A percentile compares a stretch with the other conserved stretches of the same genome.
Evolutionary conservation across 1,140 invertebrate species (phyloP).

Genomic region (Pseudomyrmex dendroicus): DNA sequence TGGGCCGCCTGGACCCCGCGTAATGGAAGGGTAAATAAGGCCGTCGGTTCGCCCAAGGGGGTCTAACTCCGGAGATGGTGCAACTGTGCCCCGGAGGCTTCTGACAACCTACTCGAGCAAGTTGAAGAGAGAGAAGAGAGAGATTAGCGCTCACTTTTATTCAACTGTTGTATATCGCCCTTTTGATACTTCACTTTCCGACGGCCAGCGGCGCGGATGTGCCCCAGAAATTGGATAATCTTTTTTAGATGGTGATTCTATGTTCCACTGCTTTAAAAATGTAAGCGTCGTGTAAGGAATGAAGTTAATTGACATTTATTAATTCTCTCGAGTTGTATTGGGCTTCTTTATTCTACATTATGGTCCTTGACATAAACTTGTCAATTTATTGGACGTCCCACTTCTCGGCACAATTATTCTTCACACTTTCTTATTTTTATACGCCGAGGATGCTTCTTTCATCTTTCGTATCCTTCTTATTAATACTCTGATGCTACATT

Average conservation of each 20-base stretch:
- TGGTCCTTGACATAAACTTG: background rate
- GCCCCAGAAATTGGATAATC: constrained; percentile 1
- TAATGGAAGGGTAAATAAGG: constrained; percentile 83
- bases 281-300: too few relatives aligned
- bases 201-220: constrained; percentile 56
- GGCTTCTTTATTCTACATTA: too few relatives aligned
- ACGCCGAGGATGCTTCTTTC: background rate
- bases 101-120: constrained; percentile 80
- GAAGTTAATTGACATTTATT: background rate
- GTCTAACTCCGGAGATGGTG: constrained; percentile 81
- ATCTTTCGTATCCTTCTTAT: background rate
- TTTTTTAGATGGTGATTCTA: background rate
- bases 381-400: background rate
- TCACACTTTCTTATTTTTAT: constrained; percentile 2
- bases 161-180: constrained; percentile 48
- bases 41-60: constrained; percentile 84
- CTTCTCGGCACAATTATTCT: background rate
- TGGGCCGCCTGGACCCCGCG: constrained; percentile 37
- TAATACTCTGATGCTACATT: background rate
- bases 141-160: constrained; percentile 67
- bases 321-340: background rate
- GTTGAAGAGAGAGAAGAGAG: constrained; percentile 57
- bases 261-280: too few relatives aligned
- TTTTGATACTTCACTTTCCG: constrained; percentile 69
- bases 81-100: constrained; percentile 82